Evolutionary conservation across 2,888 invertebrate species (phyloP), one percentile per base, ranked within the genome.

Genomic region (Sarcophaga caerulescens): DNA sequence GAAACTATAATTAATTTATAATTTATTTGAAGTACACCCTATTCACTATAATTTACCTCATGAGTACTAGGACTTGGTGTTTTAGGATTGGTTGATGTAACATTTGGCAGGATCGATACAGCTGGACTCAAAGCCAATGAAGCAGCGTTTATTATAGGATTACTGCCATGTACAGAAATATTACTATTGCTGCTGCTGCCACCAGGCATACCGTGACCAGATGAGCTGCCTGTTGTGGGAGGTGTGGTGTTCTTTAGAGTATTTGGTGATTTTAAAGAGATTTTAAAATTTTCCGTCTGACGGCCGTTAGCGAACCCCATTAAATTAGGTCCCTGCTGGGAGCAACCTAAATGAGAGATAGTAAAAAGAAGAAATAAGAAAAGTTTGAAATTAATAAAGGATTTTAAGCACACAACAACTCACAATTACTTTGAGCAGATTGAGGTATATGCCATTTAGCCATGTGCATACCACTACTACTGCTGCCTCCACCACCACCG

Each of bases 31-130:
- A 35, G 6, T 3, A 25, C 11, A 10, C 70, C 2, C 35, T 10
- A 10, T 35, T 35, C 8, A 35, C 2, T 35, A 35, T 57, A 44
- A 52, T 93, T 92, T 90, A 95, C 95, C 93, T 93, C 93, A 90
- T 94, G 94, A 90, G 95, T 95, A 92, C 95, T 96, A 80, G 97
- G 97, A 92, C 96, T 96, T 82, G 97, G 97, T 87, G 97, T 97
- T 94, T 97, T 97, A 88, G 97, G 96, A 93, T 97, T 96, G 89
- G 97, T 97, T 88, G 97, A 97, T 85, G 96, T 96, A 73, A 93
- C 93, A 89, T 93, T 93, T 81, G 93, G 92, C 88, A 93, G 90
- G 88, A 93, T 90, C 10, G 91, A 91, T 17, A 91, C 90, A 76
- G 91, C 91, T n/a, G 92, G 90, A 11, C 92, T 91, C 63, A 91